These are phyloP conservation scores for Myotis findleyi DNA, from an alignment of 2,797 vertebrate species.

Conservation along the genomic window DNA sequence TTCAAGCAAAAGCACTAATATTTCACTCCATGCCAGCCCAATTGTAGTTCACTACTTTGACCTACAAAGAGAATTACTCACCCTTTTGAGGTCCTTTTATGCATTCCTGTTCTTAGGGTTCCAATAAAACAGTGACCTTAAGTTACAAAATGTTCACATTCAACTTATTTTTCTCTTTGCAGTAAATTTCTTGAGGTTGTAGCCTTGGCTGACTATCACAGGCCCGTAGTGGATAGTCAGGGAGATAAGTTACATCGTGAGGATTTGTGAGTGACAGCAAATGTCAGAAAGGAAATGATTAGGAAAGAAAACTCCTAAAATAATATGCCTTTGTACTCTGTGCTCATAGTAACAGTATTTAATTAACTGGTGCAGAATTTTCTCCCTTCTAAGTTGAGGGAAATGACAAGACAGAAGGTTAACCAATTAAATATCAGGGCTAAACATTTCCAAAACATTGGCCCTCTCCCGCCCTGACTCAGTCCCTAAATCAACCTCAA, in stretches of 20 bases:
- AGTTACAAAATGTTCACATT: constrained; percentile 34
- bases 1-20: not conserved
- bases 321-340: not conserved
- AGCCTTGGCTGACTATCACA: not conserved
- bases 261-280: not conserved
- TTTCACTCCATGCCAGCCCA: not conserved
- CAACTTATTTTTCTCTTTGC: constrained; percentile 16
- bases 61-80: not conserved
- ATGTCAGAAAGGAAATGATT: constrained; percentile 23
- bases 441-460: constrained; percentile 14
- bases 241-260: not conserved
- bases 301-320: constrained; percentile 63
- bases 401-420: not conserved
- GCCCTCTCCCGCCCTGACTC: not conserved
- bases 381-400: not conserved
- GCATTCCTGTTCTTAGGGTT: not conserved
- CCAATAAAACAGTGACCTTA: not conserved
- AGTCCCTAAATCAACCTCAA: not conserved
- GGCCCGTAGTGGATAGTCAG: not conserved
- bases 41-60: constrained; percentile 29
- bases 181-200: constrained; percentile 31
- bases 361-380: not conserved
- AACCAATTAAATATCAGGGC: not conserved
- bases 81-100: not conserved
- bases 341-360: not conserved